Conservation (phyloP, 92 coral and sea anemone species). For the Paramuricea clavata region DNA sequence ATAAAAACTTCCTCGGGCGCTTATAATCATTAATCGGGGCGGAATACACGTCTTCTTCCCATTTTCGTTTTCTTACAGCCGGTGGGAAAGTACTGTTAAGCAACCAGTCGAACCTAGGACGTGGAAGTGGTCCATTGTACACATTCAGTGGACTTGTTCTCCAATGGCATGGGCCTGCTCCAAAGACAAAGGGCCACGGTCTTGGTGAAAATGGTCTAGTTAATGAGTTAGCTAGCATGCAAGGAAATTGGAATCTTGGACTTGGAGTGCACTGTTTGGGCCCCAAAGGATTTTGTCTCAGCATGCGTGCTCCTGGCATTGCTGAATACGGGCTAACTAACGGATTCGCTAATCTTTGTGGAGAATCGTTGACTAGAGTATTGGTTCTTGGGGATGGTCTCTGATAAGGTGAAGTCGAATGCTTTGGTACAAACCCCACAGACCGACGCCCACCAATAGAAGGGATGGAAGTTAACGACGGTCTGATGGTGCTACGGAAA, state of each 20-base stretch:
- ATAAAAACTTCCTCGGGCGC: constrained; percentile 2
- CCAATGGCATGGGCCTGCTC: background rate
- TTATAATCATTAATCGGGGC: background rate
- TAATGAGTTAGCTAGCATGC: background rate
- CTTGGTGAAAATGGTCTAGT: background rate
- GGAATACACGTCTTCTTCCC: background rate
- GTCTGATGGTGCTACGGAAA: background rate
- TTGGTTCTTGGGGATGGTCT: background rate
- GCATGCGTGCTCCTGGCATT: background rate
- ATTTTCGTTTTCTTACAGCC: background rate
- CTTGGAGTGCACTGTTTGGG: background rate
- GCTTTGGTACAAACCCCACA: background rate
- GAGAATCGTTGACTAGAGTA: background rate
- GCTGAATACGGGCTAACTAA: background rate
- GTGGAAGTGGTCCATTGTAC: background rate
- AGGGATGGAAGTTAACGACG: background rate
- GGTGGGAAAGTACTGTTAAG: background rate
- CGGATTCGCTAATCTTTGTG: background rate
- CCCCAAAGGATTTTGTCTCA: background rate
- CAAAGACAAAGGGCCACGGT: background rate
- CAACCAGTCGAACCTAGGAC: background rate
- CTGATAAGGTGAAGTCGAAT: constrained; percentile 3
- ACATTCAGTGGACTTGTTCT: background rate
- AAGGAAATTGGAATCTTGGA: background rate
- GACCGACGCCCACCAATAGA: background rate